Evolutionary conservation across 2,113 vertebrate species (phyloP).

Genomic region (Jaculus jaculus): DNA sequence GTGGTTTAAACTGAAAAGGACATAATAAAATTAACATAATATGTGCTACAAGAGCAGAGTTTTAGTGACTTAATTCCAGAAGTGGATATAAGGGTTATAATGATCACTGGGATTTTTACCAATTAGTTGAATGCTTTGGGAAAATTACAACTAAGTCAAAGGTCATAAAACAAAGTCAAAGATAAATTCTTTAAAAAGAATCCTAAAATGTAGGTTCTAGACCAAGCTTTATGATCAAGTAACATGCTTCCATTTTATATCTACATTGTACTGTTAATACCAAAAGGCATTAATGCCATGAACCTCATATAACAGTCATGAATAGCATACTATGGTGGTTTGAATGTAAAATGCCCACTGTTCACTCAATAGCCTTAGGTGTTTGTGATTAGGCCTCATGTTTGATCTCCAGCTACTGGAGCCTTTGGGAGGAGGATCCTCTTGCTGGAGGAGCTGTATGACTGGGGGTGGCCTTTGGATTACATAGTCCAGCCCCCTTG

Average conservation of each 20-base stretch:
- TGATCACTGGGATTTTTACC: not conserved
- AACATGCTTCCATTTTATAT: not conserved
- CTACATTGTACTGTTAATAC: not conserved
- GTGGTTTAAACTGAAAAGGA: conserved; percentile 51
- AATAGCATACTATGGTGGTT: not conserved
- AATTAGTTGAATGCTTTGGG: not conserved
- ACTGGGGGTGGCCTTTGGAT: no score
- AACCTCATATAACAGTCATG: not conserved
- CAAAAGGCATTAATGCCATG: conserved; percentile 3
- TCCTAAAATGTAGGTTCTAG: not conserved
- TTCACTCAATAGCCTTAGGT: no score
- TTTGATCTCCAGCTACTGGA: no score
- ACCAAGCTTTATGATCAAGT: not conserved
- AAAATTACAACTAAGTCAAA: conserved; percentile 44
- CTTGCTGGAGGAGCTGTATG: no score
- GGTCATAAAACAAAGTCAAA: not conserved
- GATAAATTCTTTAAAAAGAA: not conserved
- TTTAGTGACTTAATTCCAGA: conserved; percentile 52
- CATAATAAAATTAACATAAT: conserved; percentile 55
- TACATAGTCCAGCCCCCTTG: no score
- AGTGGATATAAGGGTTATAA: conserved; percentile 24
- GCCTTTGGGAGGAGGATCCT: no score
- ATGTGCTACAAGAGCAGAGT: conserved; percentile 32
- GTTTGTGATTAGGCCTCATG: no score
- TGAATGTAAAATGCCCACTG: no score